Evolutionary conservation across 1,140 invertebrate species (phyloP).

Genomic region (Bombus vancouverensis): DNA sequence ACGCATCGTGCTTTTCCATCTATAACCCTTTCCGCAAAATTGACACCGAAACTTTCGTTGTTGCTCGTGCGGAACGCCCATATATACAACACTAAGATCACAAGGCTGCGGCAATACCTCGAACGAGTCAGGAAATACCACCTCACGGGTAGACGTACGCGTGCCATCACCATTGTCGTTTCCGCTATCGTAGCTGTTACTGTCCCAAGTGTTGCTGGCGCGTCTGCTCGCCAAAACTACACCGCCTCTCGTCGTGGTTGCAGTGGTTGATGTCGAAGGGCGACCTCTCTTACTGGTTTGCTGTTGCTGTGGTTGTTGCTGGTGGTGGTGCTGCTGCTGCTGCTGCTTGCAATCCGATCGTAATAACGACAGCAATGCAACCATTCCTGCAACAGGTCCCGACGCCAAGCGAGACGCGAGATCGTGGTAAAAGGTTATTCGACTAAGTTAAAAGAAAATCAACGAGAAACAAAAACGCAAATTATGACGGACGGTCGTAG

Average conservation of each 20-base stretch:
- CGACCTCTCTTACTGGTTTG: slow-evolving; percentile 48
- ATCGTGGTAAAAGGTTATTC: slow-evolving; percentile 63
- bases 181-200: slow-evolving; percentile 61
- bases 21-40: slow-evolving; percentile 90
- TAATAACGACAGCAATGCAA: slow-evolving; percentile 76
- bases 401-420: slow-evolving; percentile 63
- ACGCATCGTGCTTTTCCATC: slow-evolving; percentile 91
- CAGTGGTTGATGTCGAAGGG: background rate
- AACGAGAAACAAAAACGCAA: slow-evolving; percentile 24
- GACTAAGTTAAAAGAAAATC: slow-evolving; percentile 42
- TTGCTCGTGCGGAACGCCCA: slow-evolving; percentile 84
- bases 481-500: slow-evolving; percentile 32
- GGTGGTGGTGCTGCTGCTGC: slow-evolving; percentile 59
- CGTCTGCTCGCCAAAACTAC: slow-evolving; percentile 57
- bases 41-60: slow-evolving; percentile 88
- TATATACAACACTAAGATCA: slow-evolving; percentile 77
- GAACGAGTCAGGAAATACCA: slow-evolving; percentile 81
- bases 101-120: slow-evolving; percentile 79
- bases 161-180: slow-evolving; percentile 43
- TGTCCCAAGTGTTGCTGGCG: slow-evolving; percentile 58
- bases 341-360: slow-evolving; percentile 76
- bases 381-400: slow-evolving; percentile 79
- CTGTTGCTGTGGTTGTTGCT: slow-evolving; percentile 58
- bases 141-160: slow-evolving; percentile 67
- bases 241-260: slow-evolving; percentile 29